phyloP scores from a whole-genome alignment of 2,797 vertebrate genomes.

The Adelosebastes latens region DNA sequence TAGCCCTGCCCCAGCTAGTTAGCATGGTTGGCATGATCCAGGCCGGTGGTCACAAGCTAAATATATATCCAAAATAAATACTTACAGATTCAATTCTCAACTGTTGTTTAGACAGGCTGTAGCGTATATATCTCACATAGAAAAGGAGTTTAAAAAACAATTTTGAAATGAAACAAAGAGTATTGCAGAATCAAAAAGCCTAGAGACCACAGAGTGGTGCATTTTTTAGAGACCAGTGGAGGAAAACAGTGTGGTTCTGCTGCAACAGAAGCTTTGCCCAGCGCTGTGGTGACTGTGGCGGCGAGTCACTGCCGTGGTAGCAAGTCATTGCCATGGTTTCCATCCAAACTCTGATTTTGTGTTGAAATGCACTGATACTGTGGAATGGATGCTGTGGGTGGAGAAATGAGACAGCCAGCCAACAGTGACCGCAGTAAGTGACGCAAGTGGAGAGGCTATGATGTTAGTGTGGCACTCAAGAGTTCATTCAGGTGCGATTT shows the following conservation, averaged over 20 bases:
- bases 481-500: conserved; percentile 52
- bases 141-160: conserved; percentile 35
- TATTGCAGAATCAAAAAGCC: conserved; percentile 31
- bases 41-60: conserved; percentile 78
- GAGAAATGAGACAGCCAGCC: conserved; percentile 48
- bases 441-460: conserved; percentile 62
- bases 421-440: conserved; percentile 67
- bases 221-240: conserved; percentile 50
- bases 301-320: conserved; percentile 73
- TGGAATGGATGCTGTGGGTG: conserved; percentile 68
- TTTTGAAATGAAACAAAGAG: conserved; percentile 45
- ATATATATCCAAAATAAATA: conserved; percentile 85
- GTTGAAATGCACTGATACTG: conserved; percentile 60
- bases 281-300: conserved; percentile 68
- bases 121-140: conserved; percentile 50
- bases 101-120: conserved; percentile 70
- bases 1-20: conserved; percentile 83
- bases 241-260: conserved; percentile 57
- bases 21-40: conserved; percentile 82
- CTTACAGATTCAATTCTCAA: conserved; percentile 79
- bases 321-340: conserved; percentile 79
- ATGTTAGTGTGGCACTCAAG: conserved; percentile 45
- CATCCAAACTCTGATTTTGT: conserved; percentile 63
- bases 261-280: conserved; percentile 66
- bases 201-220: conserved; percentile 31